Evolutionary conservation across 2,113 vertebrate genomes (phyloP), one percentile per base, ranked within the genome.

Genomic region (Actenoides hombroni): DNA sequence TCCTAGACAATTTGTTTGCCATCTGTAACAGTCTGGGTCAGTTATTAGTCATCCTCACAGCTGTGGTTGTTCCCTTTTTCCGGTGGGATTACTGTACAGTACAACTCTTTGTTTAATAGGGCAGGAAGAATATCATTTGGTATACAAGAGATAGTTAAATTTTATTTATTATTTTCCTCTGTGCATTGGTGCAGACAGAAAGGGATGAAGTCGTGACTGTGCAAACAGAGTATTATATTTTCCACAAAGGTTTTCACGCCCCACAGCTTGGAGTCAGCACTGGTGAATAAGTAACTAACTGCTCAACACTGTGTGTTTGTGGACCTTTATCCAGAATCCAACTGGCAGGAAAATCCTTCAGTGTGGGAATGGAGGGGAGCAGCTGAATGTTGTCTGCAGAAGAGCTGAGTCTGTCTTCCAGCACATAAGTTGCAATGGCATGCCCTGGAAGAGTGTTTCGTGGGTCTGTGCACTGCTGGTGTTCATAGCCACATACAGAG

Each of bases 31-130:
- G 91, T 93, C 84, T 98, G 92, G 89, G 63, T 94, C 53, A 60
- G 76, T 61, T 54, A 6, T 96, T 97, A 97, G 94, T 98, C 97
- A 97, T 91, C 63, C 61, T 92, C 65, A n/a, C 91, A 97, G 93
- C 97, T 97, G 92, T 78, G 95, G 65, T 92, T 88, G 83, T 94
- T 60, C 96, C 92, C 77, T 94, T 83, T 75, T 60, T 76, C 88
- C 79, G 86, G 65, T 90, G 84, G 88, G 84, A 94, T 95, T 95
- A 92, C 73, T 89, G 48, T 96, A 88, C 76, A 95, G 78, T 95
- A 70, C 81, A 92, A 67, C 63, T 91, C 96, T 95, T 96, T 94
- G 85, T 97, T 94, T 83, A 71, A n/a, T 59, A 78, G 86, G 79
- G 65, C 59, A 83, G 83, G 91, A 95, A 95, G 84, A 65, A 60